Conservation (phyloP, 2,113 vertebrate species). For the Tachycineta bicolor region DNA sequence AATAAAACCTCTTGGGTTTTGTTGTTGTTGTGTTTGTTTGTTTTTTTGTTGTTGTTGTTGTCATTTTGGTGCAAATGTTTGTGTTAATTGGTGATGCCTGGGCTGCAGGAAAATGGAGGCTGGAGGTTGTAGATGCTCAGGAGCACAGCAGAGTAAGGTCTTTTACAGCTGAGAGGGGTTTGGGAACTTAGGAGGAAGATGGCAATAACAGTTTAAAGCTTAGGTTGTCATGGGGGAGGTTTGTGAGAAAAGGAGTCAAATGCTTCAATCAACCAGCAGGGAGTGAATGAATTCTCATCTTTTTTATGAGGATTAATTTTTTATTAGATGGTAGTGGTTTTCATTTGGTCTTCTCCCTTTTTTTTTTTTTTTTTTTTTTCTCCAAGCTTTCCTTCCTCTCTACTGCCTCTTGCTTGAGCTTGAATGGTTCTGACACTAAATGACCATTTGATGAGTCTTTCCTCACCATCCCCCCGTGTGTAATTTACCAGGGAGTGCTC, state of each 20-base stretch:
- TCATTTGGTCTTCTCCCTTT: background rate
- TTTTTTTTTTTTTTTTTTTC: accelerated
- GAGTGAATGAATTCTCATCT: background rate
- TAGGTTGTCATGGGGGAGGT: background rate
- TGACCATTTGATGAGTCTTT: constrained; percentile 11
- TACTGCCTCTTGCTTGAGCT: background rate
- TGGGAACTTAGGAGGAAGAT: background rate
- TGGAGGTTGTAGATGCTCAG: background rate
- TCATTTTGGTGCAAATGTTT: background rate
- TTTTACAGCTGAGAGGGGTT: background rate
- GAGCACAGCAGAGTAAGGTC: background rate
- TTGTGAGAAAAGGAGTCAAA: background rate
- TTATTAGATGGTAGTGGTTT: background rate
- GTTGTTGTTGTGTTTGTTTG: background rate
- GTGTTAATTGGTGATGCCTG: background rate
- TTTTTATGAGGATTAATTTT: background rate
- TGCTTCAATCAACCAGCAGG: background rate
- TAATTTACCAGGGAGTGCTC: background rate
- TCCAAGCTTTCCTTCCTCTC: background rate
- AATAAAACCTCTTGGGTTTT: background rate
- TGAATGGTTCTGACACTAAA: background rate
- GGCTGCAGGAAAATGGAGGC: background rate
- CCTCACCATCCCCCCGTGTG: background rate
- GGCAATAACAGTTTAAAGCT: constrained; percentile 11
- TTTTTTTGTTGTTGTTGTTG: background rate